A percentile compares a stretch with the other conserved stretches of the same genome.
Evolutionary conservation across 2,797 vertebrate species (phyloP).

Genomic region (Microchirus variegatus): DNA sequence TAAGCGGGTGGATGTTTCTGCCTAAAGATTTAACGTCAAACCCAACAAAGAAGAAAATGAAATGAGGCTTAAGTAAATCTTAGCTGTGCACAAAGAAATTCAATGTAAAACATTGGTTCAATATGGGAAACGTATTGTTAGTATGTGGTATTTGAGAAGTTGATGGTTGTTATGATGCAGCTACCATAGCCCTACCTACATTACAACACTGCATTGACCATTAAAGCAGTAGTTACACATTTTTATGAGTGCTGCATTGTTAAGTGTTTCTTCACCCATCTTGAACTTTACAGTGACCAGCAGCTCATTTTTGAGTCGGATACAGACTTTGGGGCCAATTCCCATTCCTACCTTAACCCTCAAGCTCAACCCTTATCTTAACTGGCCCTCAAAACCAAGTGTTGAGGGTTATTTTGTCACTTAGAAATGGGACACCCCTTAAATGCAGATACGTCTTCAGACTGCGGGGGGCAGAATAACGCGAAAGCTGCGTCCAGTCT

Average conservation of each 20-base stretch:
- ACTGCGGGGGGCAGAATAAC: too few relatives aligned
- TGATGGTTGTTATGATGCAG: neutral
- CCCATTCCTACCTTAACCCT: too few relatives aligned
- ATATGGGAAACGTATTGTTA: too few relatives aligned
- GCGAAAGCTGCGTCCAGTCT: too few relatives aligned
- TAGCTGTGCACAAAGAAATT: neutral
- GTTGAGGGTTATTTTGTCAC: too few relatives aligned
- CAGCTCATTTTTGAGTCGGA: neutral
- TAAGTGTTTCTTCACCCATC: conserved; percentile 2
- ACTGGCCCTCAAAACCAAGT: too few relatives aligned
- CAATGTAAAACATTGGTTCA: neutral
- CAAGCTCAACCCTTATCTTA: too few relatives aligned
- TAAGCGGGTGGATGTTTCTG: conserved; percentile 38
- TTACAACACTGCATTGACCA: neutral
- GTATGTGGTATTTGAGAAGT: conserved; percentile 10
- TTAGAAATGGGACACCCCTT: too few relatives aligned
- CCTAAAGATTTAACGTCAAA: conserved; percentile 40
- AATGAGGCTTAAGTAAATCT: neutral
- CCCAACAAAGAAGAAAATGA: conserved; percentile 23
- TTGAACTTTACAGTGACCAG: conserved; percentile 3
- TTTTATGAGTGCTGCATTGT: conserved; percentile 10
- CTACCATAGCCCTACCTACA: neutral
- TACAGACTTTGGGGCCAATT: too few relatives aligned
- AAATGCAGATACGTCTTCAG: too few relatives aligned
- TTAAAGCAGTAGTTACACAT: neutral